These are phyloP conservation scores for Vanacampus margaritifer DNA, from an alignment of 2,113 vertebrate genomes.

Conservation along the genomic window DNA sequence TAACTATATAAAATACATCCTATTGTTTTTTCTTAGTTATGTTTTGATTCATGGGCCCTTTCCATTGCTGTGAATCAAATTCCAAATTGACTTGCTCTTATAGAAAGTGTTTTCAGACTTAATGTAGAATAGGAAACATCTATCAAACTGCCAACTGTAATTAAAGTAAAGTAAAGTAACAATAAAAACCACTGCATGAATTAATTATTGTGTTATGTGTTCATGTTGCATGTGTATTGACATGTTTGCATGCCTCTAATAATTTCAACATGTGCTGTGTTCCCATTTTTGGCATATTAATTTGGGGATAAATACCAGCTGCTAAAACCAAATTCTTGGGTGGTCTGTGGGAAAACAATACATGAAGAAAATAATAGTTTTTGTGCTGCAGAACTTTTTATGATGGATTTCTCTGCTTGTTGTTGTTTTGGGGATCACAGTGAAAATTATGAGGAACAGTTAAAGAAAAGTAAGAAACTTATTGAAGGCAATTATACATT, in stretches of 20 bases:
- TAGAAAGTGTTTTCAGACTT: background rate
- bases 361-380: constrained; percentile 7
- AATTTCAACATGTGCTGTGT: background rate
- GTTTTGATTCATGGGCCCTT: background rate
- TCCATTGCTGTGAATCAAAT: background rate
- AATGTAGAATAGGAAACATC: background rate
- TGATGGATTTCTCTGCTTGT: constrained; percentile 5
- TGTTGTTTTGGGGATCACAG: constrained; percentile 17
- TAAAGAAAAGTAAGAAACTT: constrained; percentile 68
- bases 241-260: constrained; percentile 4
- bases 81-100: background rate
- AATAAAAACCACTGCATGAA: background rate
- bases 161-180: background rate
- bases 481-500: constrained; percentile 73
- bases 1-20: background rate
- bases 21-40: background rate
- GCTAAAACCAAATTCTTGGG: background rate
- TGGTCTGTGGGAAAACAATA: background rate
- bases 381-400: constrained; percentile 7
- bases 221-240: background rate
- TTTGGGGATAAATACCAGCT: background rate
- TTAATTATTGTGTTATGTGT: constrained; percentile 11
- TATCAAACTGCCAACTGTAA: background rate
- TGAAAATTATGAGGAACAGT: constrained; percentile 33
- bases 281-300: background rate